phyloP scores from a whole-genome alignment of 2,797 vertebrate species.

The Sebastes oblongus region DNA sequence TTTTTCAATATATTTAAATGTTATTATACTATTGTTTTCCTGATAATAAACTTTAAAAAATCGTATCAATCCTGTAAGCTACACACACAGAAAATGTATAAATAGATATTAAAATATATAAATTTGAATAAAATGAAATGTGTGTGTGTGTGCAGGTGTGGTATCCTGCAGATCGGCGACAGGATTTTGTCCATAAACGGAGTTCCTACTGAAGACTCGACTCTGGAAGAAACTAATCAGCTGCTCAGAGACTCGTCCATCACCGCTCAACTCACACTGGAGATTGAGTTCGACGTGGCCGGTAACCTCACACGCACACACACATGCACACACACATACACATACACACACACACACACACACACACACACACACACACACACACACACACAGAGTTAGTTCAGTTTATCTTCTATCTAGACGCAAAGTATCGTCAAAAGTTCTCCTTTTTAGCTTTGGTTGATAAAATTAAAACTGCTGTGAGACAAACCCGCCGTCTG shows the following conservation, averaged over 20 bases:
- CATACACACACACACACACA: neutral
- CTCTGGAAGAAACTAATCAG: constrained; percentile 97
- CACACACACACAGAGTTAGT: neutral
- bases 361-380: neutral
- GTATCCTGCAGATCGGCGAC: constrained; percentile 96
- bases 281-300: constrained; percentile 98
- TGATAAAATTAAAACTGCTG: too few relatives aligned
- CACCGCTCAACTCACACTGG: constrained; percentile 94
- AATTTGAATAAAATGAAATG: too few relatives aligned
- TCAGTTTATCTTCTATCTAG: too few relatives aligned
- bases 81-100: neutral
- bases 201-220: constrained; percentile 95
- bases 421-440: too few relatives aligned
- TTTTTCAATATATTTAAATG: neutral
- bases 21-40: neutral
- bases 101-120: neutral
- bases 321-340: neutral
- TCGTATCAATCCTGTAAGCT: too few relatives aligned
- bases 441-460: too few relatives aligned
- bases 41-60: too few relatives aligned
- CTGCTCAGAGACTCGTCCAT: constrained; percentile 96
- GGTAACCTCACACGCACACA: constrained; percentile 60
- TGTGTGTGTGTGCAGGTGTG: constrained; percentile 85
- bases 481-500: neutral
- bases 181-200: constrained; percentile 96